Conservation (phyloP, 2,888 invertebrate genomes). For the Creontiades dilutus region DNA sequence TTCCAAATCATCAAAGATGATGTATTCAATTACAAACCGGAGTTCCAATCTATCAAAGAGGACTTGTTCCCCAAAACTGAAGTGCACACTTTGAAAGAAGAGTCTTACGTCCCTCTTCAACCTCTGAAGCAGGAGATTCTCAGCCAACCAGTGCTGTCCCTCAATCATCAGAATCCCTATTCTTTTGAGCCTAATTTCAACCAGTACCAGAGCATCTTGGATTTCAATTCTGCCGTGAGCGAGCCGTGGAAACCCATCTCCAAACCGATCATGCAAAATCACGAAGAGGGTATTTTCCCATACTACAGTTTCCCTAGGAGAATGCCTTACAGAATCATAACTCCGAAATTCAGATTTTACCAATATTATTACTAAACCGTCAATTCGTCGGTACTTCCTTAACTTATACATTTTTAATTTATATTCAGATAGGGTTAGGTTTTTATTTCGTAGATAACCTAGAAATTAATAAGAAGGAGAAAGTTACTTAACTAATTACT, state of each 20-base stretch:
- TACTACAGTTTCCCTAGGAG: slow-evolving; percentile 15
- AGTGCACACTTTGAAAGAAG: slow-evolving; percentile 21
- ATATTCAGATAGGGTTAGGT: not conserved
- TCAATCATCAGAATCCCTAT: slow-evolving; percentile 31
- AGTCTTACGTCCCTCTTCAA: slow-evolving; percentile 11
- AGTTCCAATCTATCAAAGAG: slow-evolving; percentile 9
- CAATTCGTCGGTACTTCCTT: not conserved
- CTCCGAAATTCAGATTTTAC: slow-evolving; percentile 13
- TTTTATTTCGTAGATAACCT: not conserved
- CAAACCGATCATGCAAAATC: slow-evolving; percentile 72
- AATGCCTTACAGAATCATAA: not conserved
- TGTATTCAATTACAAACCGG: not conserved
- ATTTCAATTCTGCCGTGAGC: slow-evolving; percentile 31
- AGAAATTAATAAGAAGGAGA: not conserved
- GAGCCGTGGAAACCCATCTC: slow-evolving; percentile 71
- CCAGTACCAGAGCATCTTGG: slow-evolving; percentile 42
- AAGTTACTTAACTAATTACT: not conserved
- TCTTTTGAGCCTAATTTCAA: slow-evolving; percentile 38
- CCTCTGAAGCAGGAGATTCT: not conserved
- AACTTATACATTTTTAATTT: not conserved
- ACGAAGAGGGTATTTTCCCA: slow-evolving; percentile 70
- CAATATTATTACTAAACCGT: not conserved
- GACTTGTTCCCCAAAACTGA: not conserved
- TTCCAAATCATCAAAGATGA: slow-evolving; percentile 17
- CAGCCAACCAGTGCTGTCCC: not conserved